Conservation (phyloP, 2,888 invertebrate genomes). For the Chaetogeoica ovagalla region DNA sequence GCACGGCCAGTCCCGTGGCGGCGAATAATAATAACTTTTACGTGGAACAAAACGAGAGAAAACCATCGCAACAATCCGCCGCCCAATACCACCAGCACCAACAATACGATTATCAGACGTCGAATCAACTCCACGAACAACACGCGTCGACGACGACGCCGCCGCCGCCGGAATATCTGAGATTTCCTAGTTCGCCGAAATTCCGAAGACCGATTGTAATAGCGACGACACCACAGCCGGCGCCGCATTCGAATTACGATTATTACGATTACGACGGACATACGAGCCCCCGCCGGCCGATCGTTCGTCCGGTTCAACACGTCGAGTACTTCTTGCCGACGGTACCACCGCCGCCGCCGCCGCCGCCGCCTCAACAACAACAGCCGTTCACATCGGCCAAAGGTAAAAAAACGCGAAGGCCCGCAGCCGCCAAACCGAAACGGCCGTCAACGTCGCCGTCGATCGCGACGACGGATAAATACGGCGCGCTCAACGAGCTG, state of each 20-base stretch:
- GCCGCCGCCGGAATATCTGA: constrained; percentile 11
- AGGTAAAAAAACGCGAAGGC: constrained; percentile 32
- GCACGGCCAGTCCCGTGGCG: neutral
- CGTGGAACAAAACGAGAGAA: constrained; percentile 20
- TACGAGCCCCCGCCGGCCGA: constrained; percentile 22
- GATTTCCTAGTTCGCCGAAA: constrained; percentile 40
- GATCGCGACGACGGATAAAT: constrained; percentile 40
- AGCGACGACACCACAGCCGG: constrained; percentile 10
- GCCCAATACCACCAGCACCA: constrained; percentile 1
- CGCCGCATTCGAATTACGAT: neutral
- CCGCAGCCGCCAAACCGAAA: constrained; percentile 27
- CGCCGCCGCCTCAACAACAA: neutral
- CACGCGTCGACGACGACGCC: too few relatives aligned
- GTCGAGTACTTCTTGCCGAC: constrained; percentile 27
- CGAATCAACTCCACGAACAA: constrained; percentile 9
- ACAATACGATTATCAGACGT: constrained; percentile 1
- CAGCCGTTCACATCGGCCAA: neutral
- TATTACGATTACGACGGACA: constrained; percentile 15
- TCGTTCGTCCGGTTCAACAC: neutral
- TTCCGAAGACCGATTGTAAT: constrained; percentile 27
- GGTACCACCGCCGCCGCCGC: neutral
- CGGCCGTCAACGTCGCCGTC: constrained; percentile 8
- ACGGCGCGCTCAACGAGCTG: constrained; percentile 63
- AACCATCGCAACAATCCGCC: constrained; percentile 16
- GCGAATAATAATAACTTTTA: constrained; percentile 38